These are phyloP conservation scores for Clunio marinus DNA, from an alignment of 2,888 invertebrate genomes.

Conservation along the genomic window DNA sequence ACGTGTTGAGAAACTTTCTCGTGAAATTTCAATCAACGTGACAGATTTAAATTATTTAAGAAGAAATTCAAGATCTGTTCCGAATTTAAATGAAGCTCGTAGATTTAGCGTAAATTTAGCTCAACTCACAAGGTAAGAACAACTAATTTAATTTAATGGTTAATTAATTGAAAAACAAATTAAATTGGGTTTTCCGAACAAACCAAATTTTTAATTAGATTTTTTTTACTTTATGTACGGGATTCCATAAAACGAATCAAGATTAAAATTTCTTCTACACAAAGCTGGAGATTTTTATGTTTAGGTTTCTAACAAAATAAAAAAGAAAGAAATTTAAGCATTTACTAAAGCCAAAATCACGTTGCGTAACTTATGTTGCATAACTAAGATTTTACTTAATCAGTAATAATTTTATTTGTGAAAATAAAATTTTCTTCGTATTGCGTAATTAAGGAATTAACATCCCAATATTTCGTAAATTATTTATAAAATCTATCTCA, in stretches of 20 bases:
- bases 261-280: not conserved
- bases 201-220: not conserved
- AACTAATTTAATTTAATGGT: slow-evolving; percentile 41
- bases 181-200: no score
- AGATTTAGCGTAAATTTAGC: slow-evolving; percentile 51
- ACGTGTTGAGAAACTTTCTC: slow-evolving; percentile 5
- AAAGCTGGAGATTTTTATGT: not conserved
- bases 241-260: not conserved
- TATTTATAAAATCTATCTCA: no score
- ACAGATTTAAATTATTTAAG: not conserved
- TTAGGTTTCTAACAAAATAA: not conserved
- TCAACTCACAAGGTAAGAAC: slow-evolving; percentile 48
- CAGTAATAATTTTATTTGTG: no score
- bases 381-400: no score
- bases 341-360: no score
- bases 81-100: slow-evolving; percentile 41
- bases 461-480: no score
- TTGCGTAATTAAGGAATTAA: no score
- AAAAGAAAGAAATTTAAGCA: no score
- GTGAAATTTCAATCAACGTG: slow-evolving; percentile 31
- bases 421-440: no score
- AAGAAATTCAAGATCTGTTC: slow-evolving; percentile 26
- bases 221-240: not conserved
- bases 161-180: not conserved
- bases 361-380: no score